Base-by-base conservation (phyloP, 2,113 vertebrate genomes). In the Speoplatyrhinus poulsoni region DNA sequence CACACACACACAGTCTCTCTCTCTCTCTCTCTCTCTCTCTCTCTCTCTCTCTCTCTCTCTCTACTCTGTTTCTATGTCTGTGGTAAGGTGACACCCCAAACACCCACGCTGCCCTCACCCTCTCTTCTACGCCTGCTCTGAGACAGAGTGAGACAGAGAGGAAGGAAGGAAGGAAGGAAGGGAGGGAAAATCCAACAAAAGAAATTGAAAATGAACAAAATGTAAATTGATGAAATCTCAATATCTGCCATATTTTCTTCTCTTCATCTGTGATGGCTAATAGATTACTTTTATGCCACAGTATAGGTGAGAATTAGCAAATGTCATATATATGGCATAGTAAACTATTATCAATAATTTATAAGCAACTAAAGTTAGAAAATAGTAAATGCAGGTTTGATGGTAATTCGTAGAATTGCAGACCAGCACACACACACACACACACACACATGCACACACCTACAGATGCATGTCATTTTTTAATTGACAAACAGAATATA, bases 71-170 rank as follows among this genome's bases (percentile, higher is more conserved):
- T 61, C 62, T 9, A 65, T 81, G 82, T 75, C 68, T 85, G 83
- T 83, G 67, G 76, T 82, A 90, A 88, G 77, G 83, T 89, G 85
- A 80, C 82, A 89, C 83, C 73, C 81, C 70, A 48, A 72, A 86
- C 81, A 32, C 85, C 85, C 81, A 86, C 88, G 73, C 87, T 84
- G 53, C 57, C 77, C 80, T 88, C 78, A 69, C 67, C 73, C 76
- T 80, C 66, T 81, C 72, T 83, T 62, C 76, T 82, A 76, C 76
- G 82, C 75, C 74, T 66, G 80, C 74, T 80, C 72, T 59, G 76
- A 72, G 83, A 17, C 54, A 68, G 54, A 76, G 64, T 77, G 75
- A 66, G 70, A 57, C 62, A 53, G 41, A 57, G 66, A 62, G 60
- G 65, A 52, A 55, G 52, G 57, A 49, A 7, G 49, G 62, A 54